Evolutionary conservation across 2,888 invertebrate genomes (phyloP), one percentile per base, ranked within the genome.

Genomic region (Orgyia antiqua): DNA sequence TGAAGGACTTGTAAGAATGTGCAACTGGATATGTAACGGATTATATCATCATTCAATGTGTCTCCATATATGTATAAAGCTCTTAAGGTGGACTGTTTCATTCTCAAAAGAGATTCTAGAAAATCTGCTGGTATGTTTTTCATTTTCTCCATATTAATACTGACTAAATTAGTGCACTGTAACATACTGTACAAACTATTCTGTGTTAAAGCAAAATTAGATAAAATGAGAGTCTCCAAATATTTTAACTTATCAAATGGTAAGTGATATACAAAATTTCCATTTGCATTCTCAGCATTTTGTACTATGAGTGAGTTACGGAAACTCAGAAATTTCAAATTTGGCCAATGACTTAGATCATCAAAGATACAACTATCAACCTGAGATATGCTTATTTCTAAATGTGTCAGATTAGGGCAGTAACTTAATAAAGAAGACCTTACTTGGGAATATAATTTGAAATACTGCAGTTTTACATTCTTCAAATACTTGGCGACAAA

Each of bases 371-470:
- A 82, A 51, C 82, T 82, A 56, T 87, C 86, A 33, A 87, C 86
- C 67, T 86, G 87, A 45, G 87, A 87, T 70, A 87, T 87, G 54
- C 86, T 86, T 69, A 87, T 87, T 77, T 87, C 87, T 77, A 87
- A 55, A 57, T 82, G 82, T 57, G 87, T 87, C 47, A 87, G 59
- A 59, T 87, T 87, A 29, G 87, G 87, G 45, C 87, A 87, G 56
- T 83, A 79, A 44, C 72, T 83, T 50, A 84, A 83, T 31, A 87
- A 58, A 51, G 87, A 84, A 55, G 76, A 59, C 59, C 87, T 72
- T 31, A 87, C 78, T 67, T 87, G 84, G 48, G 82, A 77, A 70
- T 87, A 87, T 56, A 87, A 71, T 55, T 87, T 87, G 51, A 87
- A 87, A 75, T 87, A 87, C 75, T 87, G 87, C 45, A 87, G 58